A percentile compares a stretch with the other conserved stretches of the same genome.
These are phyloP conservation scores for Camelus bactrianus DNA, from an alignment of 2,113 vertebrate species.

Conservation along the genomic window DNA sequence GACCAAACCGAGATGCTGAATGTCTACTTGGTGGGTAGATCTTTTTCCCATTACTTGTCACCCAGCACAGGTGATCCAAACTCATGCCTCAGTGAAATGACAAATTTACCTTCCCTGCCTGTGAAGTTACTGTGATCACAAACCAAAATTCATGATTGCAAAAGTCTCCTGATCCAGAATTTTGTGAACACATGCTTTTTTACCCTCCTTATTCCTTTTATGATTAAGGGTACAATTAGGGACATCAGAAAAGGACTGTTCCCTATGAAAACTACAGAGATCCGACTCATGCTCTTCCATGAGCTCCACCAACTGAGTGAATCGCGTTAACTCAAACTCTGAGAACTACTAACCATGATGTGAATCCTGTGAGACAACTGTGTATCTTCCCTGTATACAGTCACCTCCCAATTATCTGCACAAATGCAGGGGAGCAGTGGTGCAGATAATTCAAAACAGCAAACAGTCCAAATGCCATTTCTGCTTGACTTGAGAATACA, in stretches of 20 bases:
- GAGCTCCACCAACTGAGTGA: neutral
- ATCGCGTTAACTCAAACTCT: conserved; percentile 14
- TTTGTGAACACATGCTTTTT: neutral
- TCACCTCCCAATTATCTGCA: conserved; percentile 71
- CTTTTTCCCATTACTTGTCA: neutral
- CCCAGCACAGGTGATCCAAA: neutral
- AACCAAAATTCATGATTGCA: neutral
- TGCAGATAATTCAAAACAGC: conserved; percentile 79
- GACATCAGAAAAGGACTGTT: conserved; percentile 4
- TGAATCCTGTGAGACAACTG: neutral
- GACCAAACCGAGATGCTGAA: neutral
- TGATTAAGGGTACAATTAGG: neutral
- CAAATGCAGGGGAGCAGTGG: conserved; percentile 63
- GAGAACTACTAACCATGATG: neutral
- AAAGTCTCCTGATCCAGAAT: neutral
- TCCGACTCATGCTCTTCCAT: neutral
- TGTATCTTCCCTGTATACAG: neutral
- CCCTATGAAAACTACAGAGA: neutral
- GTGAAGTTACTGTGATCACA: neutral
- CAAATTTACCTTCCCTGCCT: neutral
- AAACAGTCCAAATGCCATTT: conserved; percentile 78
- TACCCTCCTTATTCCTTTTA: neutral
- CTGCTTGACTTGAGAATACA: conserved; percentile 80
- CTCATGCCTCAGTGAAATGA: neutral
- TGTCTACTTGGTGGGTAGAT: neutral